Evolutionary conservation across 2,888 invertebrate genomes (phyloP).

Genomic region (Apamea sordens): DNA sequence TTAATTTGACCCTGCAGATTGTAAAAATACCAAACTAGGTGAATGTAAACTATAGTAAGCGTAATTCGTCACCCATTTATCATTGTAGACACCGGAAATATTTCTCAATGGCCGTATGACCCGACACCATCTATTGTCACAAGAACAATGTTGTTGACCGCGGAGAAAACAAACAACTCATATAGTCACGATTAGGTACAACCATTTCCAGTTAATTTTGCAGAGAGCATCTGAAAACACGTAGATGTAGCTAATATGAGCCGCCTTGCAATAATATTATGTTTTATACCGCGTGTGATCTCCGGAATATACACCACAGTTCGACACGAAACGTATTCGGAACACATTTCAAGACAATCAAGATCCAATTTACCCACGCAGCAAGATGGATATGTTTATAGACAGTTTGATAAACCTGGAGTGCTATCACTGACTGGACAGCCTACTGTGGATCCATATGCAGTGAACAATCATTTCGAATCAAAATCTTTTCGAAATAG

Average conservation of each 20-base stretch:
- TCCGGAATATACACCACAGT: constrained; percentile 70
- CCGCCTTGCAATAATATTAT: constrained; percentile 72
- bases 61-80: constrained; percentile 61
- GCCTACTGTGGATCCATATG: constrained; percentile 33
- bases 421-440: constrained; percentile 56
- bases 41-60: constrained; percentile 43
- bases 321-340: constrained; percentile 67
- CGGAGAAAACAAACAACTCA: constrained; percentile 79
- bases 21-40: constrained; percentile 48
- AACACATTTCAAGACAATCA: constrained; percentile 71
- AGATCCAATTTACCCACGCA: constrained; percentile 69
- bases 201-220: constrained; percentile 78
- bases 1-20: constrained; percentile 14
- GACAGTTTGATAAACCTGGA: constrained; percentile 69
- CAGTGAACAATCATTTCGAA: constrained; percentile 30
- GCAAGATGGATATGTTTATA: constrained; percentile 73
- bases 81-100: constrained; percentile 73
- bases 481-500: constrained; percentile 48
- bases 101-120: constrained; percentile 78
- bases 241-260: constrained; percentile 75
- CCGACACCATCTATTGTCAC: constrained; percentile 77
- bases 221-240: constrained; percentile 69
- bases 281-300: constrained; percentile 72
- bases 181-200: constrained; percentile 80
- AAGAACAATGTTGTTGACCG: constrained; percentile 77